Evolutionary conservation across 2,888 invertebrate species (phyloP).

Genomic region (Hypomecis punctinalis): DNA sequence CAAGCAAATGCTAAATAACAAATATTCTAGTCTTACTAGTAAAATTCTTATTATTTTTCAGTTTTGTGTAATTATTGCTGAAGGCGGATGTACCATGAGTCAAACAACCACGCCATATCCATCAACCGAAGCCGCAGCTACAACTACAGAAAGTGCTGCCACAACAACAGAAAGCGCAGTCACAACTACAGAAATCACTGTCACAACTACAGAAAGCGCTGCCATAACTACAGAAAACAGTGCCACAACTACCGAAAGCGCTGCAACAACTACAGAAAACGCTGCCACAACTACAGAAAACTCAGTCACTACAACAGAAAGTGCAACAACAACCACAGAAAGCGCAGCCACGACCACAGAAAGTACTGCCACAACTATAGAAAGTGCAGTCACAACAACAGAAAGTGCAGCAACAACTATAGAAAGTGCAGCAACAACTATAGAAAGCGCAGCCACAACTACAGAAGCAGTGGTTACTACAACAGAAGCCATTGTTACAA

Average conservation of each 20-base stretch:
- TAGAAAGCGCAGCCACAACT: neutral
- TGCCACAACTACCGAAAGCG: too few relatives aligned
- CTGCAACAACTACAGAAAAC: too few relatives aligned
- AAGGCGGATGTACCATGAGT: too few relatives aligned
- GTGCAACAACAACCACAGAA: neutral
- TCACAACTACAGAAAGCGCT: too few relatives aligned
- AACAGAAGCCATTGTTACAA: neutral
- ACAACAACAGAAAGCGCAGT: too few relatives aligned
- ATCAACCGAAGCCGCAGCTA: neutral
- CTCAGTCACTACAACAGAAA: neutral
- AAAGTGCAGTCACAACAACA: neutral
- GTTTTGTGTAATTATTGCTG: too few relatives aligned
- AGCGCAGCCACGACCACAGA: neutral
- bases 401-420: neutral
- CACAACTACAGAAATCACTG: neutral
- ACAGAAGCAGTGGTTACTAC: slow-evolving; percentile 2
- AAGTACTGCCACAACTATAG: neutral
- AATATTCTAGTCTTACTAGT: too few relatives aligned
- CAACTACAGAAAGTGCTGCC: neutral
- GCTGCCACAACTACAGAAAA: too few relatives aligned
- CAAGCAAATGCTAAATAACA: too few relatives aligned
- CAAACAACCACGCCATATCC: too few relatives aligned
- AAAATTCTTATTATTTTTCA: too few relatives aligned
- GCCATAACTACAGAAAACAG: too few relatives aligned
- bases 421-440: slow-evolving; percentile 7